phyloP scores from a whole-genome alignment of 1,140 invertebrate species.

The Ceratina australensis region DNA sequence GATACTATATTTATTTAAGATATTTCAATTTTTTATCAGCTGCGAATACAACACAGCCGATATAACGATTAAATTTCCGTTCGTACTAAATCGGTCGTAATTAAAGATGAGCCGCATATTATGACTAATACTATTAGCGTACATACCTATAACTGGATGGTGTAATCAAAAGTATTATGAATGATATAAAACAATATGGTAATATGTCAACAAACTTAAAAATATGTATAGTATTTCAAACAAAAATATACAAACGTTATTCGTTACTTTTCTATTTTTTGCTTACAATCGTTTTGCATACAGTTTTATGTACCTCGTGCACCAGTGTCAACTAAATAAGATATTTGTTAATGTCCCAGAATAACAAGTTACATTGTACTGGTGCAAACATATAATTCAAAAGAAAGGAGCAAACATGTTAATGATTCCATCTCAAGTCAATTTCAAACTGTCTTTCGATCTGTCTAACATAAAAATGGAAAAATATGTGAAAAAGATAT shows the following conservation, averaged over 20 bases:
- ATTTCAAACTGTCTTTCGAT: not conserved
- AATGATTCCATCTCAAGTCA: not conserved
- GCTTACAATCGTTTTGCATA: not conserved
- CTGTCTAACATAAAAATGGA: not conserved
- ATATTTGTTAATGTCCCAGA: not conserved
- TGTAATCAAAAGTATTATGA: not conserved
- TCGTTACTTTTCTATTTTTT: constrained; percentile 4
- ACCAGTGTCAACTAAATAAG: not conserved
- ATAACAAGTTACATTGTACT: not conserved
- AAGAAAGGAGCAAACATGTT: not conserved
- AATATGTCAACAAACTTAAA: constrained; percentile 7
- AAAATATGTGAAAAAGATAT: not conserved
- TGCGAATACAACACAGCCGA: not conserved
- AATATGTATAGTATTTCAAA: not conserved
- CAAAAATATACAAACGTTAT: not conserved
- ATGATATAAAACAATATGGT: not conserved
- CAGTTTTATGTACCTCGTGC: not conserved
- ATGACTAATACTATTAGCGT: not conserved
- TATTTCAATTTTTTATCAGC: not conserved
- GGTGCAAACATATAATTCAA: not conserved
- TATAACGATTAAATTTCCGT: constrained; percentile 2
- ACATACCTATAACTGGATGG: not conserved
- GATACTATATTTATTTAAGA: not conserved
- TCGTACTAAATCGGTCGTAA: not conserved
- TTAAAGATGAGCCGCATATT: not conserved